These are phyloP conservation scores for Augiades crinisus DNA, from an alignment of 2,888 invertebrate species.

Conservation along the genomic window DNA sequence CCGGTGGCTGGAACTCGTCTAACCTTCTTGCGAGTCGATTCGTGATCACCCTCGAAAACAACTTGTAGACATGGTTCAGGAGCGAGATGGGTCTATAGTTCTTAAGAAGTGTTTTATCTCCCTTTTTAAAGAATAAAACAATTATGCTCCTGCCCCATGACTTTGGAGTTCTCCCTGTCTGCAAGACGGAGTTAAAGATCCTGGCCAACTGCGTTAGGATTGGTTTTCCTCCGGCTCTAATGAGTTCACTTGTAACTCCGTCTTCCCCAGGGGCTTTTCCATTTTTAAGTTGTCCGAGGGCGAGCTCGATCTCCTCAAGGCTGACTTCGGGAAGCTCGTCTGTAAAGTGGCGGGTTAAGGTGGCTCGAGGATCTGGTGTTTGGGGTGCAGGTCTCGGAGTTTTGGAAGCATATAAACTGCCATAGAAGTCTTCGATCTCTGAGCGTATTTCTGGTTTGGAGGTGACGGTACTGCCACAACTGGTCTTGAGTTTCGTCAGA, in stretches of 20 bases:
- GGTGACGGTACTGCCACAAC: neutral
- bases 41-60: too few relatives aligned
- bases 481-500: neutral
- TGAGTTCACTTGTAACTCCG: neutral
- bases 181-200: neutral
- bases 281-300: neutral
- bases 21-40: too few relatives aligned
- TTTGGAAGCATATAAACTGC: constrained; percentile 1
- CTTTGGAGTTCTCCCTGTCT: neutral
- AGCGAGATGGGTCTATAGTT: too few relatives aligned
- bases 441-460: constrained; percentile 2
- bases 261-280: neutral
- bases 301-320: neutral
- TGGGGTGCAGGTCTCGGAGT: neutral
- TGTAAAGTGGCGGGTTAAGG: constrained; percentile 11
- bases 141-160: too few relatives aligned
- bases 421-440: constrained; percentile 11
- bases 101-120: too few relatives aligned
- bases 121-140: too few relatives aligned
- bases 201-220: neutral
- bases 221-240: neutral
- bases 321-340: constrained; percentile 15
- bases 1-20: too few relatives aligned
- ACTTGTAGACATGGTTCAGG: too few relatives aligned
- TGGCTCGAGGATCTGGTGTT: constrained; percentile 1